Conservation (phyloP, 2,113 vertebrate genomes). For the Sisor rabdophorus region DNA sequence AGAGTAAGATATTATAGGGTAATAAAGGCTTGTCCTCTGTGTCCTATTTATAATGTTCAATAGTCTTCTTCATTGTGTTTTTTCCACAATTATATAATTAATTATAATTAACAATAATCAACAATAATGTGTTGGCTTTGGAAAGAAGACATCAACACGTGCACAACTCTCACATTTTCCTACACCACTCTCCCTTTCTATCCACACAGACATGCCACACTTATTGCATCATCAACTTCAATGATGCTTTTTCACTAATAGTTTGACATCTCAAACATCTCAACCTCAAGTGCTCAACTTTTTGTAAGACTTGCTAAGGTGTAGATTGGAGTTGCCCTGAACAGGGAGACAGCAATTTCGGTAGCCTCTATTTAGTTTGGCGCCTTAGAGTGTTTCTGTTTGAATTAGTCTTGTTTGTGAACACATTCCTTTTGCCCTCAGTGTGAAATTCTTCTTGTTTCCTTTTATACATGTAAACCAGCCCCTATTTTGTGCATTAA, state of each 20-base stretch:
- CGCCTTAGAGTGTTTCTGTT: background rate
- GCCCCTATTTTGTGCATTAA: background rate
- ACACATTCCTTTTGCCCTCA: background rate
- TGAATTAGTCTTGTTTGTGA: background rate
- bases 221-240: background rate
- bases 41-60: background rate
- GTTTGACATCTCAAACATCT: background rate
- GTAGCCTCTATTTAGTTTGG: background rate
- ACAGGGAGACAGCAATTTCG: background rate
- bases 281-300: too few relatives aligned
- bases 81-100: background rate
- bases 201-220: too few relatives aligned
- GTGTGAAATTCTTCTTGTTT: background rate
- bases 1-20: constrained; percentile 60
- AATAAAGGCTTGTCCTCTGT: background rate
- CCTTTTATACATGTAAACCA: background rate
- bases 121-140: too few relatives aligned
- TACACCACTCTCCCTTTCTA: too few relatives aligned
- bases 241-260: constrained; percentile 3
- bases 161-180: too few relatives aligned
- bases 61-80: background rate
- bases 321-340: background rate
- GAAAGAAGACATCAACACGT: too few relatives aligned
- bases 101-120: background rate
- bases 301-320: background rate